These are phyloP conservation scores for Siniperca undulata DNA, from an alignment of 2,797 vertebrate genomes.

Conservation along the genomic window DNA sequence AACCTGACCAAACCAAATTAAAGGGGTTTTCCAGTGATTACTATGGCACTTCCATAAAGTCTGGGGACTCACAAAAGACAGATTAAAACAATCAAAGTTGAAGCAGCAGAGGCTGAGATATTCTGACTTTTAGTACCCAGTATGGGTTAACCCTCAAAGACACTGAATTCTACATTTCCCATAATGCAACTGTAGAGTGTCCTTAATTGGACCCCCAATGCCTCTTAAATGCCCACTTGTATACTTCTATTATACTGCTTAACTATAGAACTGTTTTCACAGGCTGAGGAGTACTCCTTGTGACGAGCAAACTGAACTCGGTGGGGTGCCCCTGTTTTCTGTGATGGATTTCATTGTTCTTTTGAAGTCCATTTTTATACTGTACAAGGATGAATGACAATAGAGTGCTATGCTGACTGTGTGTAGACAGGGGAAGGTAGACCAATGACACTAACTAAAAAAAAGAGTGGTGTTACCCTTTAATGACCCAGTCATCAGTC, in stretches of 20 bases:
- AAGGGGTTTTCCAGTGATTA: neutral
- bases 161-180: constrained; percentile 1
- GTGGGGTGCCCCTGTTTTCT: constrained; percentile 3
- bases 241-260: too few relatives aligned
- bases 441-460: neutral
- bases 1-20: neutral
- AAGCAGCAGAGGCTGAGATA: neutral
- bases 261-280: neutral
- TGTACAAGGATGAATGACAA: neutral
- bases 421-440: neutral
- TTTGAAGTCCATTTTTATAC: neutral
- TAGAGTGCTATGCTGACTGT: neutral
- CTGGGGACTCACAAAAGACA: neutral
- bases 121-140: neutral
- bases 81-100: neutral
- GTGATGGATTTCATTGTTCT: neutral
- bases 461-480: constrained; percentile 32
- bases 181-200: neutral
- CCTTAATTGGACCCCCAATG: neutral
- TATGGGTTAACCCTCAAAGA: neutral
- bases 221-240: neutral
- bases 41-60: neutral
- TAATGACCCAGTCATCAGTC: constrained; percentile 37
- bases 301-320: neutral
- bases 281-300: fast-evolving